phyloP scores from a whole-genome alignment of 2,113 vertebrate genomes.

The Rafetus swinhoei region DNA sequence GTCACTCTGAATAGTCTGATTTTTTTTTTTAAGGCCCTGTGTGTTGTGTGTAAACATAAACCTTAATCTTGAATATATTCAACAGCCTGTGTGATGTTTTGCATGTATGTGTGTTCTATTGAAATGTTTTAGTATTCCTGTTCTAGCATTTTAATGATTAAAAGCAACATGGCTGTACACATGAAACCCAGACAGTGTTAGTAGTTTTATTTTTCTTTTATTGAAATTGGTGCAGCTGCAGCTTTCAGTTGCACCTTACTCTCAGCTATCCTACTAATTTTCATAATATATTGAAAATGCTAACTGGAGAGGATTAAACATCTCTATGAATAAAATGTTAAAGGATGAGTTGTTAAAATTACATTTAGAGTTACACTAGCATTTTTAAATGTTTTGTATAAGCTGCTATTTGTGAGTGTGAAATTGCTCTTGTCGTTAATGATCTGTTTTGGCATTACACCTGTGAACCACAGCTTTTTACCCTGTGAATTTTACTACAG shows the following conservation, averaged over 20 bases:
- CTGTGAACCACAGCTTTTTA: neutral
- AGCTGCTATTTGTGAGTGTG: slow-evolving; percentile 31
- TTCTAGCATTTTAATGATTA: slow-evolving; percentile 15
- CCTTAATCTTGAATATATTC: neutral
- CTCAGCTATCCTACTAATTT: slow-evolving; percentile 30
- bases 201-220: slow-evolving; percentile 38
- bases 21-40: neutral
- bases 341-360: slow-evolving; percentile 32
- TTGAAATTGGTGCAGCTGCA: slow-evolving; percentile 25
- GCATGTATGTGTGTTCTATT: neutral
- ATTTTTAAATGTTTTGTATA: slow-evolving; percentile 12
- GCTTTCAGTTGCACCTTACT: neutral
- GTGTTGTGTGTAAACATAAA: neutral
- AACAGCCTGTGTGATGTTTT: neutral
- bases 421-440: slow-evolving; percentile 21
- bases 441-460: neutral
- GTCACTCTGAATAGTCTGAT: neutral
- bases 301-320: slow-evolving; percentile 45
- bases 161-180: neutral
- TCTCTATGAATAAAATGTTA: neutral
- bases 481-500: neutral
- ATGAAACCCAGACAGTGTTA: slow-evolving; percentile 45
- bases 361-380: neutral
- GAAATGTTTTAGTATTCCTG: slow-evolving; percentile 4
- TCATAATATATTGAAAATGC: slow-evolving; percentile 27